Base-by-base conservation (phyloP, 2,888 invertebrate genomes). In the Isotomurus palustris region DNA sequence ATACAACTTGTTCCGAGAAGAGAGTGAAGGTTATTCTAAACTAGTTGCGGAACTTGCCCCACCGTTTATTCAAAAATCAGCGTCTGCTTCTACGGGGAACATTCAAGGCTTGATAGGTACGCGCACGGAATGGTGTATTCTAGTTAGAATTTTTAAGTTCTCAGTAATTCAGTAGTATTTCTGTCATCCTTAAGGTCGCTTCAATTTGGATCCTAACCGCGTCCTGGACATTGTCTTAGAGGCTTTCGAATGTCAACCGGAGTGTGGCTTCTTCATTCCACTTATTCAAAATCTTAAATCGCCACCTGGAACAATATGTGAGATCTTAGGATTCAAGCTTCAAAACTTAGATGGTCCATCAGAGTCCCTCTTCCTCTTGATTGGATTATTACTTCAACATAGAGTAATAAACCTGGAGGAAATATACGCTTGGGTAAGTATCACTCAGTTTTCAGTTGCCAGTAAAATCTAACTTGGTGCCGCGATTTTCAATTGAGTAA, bases 21-120 rank as follows among this genome's bases (percentile, higher is more conserved):
- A 99, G 79, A 94, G 91, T 78, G 99, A 99, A 80, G 99, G 99
- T 5, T 99, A 94, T 79, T 89, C 97, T 2, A 99, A 99, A 76
- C 80, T 97, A 44, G 85, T 95, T 57, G 87, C 91, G 19, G 96
- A 96, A 79, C 78, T 99, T 60, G 91, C 91, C 80, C 91, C 91
- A 76, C 87, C 89, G 72, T 80, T 84, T 66, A 75, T 67, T 36
- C 79, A 81, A 67, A 80, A 81, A 53, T 82, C 83, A 64, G 83
- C 85, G 69, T 82, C 82, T 72, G 81, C 82, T 66, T 81, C 88
- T 68, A 80, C 95, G 73, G 88, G 93, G 79, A 88, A 91, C 56
- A 88, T 95, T 53, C 91, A 92, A 75, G 92, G 94, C 2, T 79
- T 96, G 54, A 95, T 96, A 76, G 94, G 93, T 91, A 55, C 50